Evolutionary conservation across 2,113 vertebrate genomes (phyloP).

Genomic region (Dasyornis broadbenti): DNA sequence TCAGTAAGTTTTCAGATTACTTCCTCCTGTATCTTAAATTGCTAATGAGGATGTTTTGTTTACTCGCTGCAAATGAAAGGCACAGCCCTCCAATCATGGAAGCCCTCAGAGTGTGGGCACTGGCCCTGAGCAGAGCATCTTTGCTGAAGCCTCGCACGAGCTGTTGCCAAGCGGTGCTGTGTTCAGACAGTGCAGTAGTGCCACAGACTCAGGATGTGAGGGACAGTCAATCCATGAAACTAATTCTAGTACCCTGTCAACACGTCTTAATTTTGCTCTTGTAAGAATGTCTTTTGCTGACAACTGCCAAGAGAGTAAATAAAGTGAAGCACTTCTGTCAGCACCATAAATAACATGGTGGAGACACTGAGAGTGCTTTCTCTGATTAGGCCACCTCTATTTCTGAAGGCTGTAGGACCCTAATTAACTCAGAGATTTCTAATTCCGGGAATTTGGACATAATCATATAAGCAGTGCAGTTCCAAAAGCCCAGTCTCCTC

Average conservation of each 20-base stretch:
- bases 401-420: not conserved
- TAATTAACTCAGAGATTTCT: not conserved
- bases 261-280: not conserved
- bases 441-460: not conserved
- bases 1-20: not conserved
- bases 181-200: not conserved
- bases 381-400: not conserved
- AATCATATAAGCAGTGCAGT: not conserved
- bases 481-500: not conserved
- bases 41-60: not conserved
- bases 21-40: not conserved
- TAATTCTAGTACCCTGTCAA: not conserved
- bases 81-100: not conserved
- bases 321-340: not conserved
- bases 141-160: not conserved
- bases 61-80: not conserved
- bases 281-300: not conserved
- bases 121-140: accelerated
- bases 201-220: not conserved
- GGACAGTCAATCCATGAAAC: not conserved
- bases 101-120: not conserved
- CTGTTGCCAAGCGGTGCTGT: not conserved
- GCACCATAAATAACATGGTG: not conserved
- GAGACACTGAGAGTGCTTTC: not conserved
- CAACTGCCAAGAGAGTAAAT: not conserved